These are phyloP conservation scores for Regulus satrapa DNA, from an alignment of 2,113 vertebrate genomes.

Conservation along the genomic window DNA sequence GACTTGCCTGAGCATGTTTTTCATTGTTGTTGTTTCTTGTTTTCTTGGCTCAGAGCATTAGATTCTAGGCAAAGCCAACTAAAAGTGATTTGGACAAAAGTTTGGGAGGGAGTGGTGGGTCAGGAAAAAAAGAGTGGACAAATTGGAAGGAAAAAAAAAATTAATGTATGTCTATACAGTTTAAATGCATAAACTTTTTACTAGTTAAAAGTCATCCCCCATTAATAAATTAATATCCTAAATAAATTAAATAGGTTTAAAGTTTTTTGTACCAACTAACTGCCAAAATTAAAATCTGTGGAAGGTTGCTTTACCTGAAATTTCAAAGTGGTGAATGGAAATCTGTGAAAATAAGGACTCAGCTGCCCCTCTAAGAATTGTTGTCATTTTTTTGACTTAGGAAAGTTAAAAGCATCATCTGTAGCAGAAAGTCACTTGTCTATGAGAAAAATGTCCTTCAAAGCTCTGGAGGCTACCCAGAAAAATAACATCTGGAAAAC, in stretches of 20 bases:
- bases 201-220: background rate
- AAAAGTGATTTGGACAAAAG: constrained; percentile 5
- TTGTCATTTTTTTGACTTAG: background rate
- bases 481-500: background rate
- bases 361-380: background rate
- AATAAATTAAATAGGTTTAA: background rate
- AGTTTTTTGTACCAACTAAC: background rate
- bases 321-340: background rate
- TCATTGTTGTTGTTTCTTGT: background rate
- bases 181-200: background rate
- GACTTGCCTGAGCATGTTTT: constrained; percentile 49
- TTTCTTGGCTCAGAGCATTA: constrained; percentile 50
- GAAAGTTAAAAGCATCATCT: background rate
- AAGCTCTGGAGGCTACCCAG: background rate
- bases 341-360: background rate
- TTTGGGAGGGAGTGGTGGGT: background rate
- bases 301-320: background rate
- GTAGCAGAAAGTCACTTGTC: background rate
- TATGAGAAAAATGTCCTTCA: background rate
- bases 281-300: background rate
- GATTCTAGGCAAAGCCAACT: background rate
- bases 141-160: background rate
- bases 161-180: background rate
- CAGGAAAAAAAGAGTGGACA: constrained; percentile 9
- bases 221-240: constrained; percentile 12